These are phyloP conservation scores for Seira ritae DNA, from an alignment of 2,888 invertebrate genomes.

Conservation along the genomic window DNA sequence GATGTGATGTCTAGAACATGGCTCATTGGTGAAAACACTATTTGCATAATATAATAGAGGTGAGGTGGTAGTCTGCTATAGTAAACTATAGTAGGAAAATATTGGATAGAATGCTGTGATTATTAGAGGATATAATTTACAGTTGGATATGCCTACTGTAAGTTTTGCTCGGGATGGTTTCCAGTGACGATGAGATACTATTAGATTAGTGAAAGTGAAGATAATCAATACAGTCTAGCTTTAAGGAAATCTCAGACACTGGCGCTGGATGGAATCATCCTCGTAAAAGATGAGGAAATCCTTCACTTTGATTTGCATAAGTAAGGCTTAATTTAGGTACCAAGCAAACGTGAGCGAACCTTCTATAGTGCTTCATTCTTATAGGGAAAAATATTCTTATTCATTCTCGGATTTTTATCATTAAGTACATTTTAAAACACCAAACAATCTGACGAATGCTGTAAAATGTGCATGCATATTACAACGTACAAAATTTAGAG, in stretches of 20 bases:
- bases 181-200: background rate
- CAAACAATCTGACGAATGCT: background rate
- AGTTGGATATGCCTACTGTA: too few relatives aligned
- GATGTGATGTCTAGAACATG: background rate
- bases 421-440: background rate
- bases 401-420: constrained; percentile 17
- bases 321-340: too few relatives aligned
- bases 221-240: background rate
- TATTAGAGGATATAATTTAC: too few relatives aligned
- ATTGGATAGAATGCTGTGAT: too few relatives aligned
- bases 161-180: background rate
- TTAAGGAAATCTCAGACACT: too few relatives aligned
- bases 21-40: background rate
- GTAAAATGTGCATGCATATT: background rate
- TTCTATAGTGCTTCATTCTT: too few relatives aligned
- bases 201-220: background rate
- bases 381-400: background rate
- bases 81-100: too few relatives aligned
- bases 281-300: background rate
- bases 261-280: background rate
- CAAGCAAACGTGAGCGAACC: too few relatives aligned
- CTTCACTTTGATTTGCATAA: constrained; percentile 6
- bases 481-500: background rate
- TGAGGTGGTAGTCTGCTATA: too few relatives aligned
- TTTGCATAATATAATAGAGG: background rate